Evolutionary conservation across 2,888 invertebrate species (phyloP).

Genomic region (Oxyteleia sp.): DNA sequence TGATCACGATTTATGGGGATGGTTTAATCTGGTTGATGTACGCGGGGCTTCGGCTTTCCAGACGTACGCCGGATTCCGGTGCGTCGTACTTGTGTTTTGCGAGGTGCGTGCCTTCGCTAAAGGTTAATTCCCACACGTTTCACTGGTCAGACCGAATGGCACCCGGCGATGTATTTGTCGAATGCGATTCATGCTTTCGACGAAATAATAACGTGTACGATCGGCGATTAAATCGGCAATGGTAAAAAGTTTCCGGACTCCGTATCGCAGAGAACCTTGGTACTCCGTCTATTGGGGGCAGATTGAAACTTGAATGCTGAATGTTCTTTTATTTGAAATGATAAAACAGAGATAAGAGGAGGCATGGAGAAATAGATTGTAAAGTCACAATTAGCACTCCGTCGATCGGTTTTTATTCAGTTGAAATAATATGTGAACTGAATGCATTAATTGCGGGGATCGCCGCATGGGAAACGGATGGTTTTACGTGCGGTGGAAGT

Average conservation of each 20-base stretch:
- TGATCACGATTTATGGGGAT: slow-evolving; percentile 35
- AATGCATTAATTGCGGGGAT: slow-evolving; percentile 44
- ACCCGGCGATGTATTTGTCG: background rate
- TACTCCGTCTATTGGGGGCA: slow-evolving; percentile 11
- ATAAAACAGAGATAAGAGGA: slow-evolving; percentile 42
- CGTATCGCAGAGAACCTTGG: background rate
- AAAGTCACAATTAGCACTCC: slow-evolving; percentile 49
- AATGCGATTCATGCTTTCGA: slow-evolving; percentile 14
- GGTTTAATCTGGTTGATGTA: slow-evolving; percentile 29
- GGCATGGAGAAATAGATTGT: slow-evolving; percentile 27
- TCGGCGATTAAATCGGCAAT: background rate
- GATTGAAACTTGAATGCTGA: slow-evolving; percentile 37
- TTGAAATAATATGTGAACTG: slow-evolving; percentile 37
- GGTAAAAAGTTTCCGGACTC: slow-evolving; percentile 6
- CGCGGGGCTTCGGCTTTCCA: background rate
- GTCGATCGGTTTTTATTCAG: slow-evolving; percentile 18
- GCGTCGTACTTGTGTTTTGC: background rate
- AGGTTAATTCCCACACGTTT: slow-evolving; percentile 53
- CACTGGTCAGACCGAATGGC: slow-evolving; percentile 7
- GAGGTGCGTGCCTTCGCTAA: slow-evolving; percentile 9
- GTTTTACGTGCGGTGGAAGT: slow-evolving; percentile 10
- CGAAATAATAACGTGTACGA: slow-evolving; percentile 28
- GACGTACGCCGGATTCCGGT: slow-evolving; percentile 15
- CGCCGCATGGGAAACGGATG: slow-evolving; percentile 37
- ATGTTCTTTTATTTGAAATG: slow-evolving; percentile 18